These are phyloP conservation scores for Crypturellus tataupa DNA, from an alignment of 2,797 vertebrate species.

Conservation along the genomic window DNA sequence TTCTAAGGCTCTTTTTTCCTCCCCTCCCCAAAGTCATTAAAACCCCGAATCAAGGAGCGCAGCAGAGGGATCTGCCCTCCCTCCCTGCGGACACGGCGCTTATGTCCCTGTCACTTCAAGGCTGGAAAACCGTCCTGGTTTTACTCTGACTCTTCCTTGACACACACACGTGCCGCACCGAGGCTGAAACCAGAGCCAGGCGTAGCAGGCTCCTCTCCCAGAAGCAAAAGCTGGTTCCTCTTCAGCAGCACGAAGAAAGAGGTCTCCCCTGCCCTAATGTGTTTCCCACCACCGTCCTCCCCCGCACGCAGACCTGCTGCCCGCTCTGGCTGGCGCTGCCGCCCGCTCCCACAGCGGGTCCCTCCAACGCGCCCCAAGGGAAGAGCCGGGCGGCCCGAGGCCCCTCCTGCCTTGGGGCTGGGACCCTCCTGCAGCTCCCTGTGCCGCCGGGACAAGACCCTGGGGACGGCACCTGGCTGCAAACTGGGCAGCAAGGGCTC, in stretches of 20 bases:
- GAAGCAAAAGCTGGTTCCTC: background rate
- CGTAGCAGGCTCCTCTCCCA: background rate
- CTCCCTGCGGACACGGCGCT: constrained; percentile 42
- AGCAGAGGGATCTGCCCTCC: constrained; percentile 33
- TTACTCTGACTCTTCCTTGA: background rate
- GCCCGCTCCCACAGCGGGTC: background rate
- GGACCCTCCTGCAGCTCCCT: background rate
- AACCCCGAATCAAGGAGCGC: background rate
- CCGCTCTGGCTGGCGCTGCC: background rate
- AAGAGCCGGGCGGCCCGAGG: background rate
- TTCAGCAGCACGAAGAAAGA: background rate
- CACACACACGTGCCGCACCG: background rate
- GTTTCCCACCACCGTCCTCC: background rate
- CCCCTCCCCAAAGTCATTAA: constrained; percentile 28
- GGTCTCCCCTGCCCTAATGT: background rate
- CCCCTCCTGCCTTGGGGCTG: background rate
- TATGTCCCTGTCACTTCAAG: constrained; percentile 40
- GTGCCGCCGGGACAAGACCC: background rate
- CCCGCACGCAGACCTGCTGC: background rate
- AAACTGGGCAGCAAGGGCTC: background rate
- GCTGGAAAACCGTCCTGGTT: constrained; percentile 16
- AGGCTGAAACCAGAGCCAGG: background rate
- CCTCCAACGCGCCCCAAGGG: background rate
- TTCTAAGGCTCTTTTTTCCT: constrained; percentile 1
- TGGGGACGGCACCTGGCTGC: background rate